phyloP scores from a whole-genome alignment of 2,888 invertebrate species.

The Formica aserva region DNA sequence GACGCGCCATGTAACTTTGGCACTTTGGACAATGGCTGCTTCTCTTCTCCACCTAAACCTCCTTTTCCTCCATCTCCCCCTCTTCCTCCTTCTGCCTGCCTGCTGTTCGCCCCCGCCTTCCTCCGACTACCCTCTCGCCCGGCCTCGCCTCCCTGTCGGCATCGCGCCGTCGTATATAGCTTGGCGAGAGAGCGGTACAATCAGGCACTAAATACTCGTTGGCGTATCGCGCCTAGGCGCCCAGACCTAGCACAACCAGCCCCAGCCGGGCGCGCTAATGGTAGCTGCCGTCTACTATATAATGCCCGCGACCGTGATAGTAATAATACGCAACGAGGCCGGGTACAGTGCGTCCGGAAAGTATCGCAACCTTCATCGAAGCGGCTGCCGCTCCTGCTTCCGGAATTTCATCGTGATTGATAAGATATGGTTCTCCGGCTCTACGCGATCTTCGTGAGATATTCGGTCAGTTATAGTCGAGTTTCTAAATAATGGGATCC shows the following conservation, averaged over 20 bases:
- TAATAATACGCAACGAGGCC: slow-evolving; percentile 59
- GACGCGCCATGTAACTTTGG: slow-evolving; percentile 82
- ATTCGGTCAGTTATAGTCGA: no score
- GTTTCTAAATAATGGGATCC: no score
- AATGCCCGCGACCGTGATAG: slow-evolving; percentile 55
- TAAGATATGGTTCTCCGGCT: background rate
- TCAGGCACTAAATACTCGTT: slow-evolving; percentile 76
- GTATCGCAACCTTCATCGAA: slow-evolving; percentile 5
- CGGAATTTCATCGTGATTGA: background rate
- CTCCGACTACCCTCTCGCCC: slow-evolving; percentile 4
- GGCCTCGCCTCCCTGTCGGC: slow-evolving; percentile 27
- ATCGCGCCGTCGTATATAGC: slow-evolving; percentile 53
- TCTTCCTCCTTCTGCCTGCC: background rate
- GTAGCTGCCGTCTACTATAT: slow-evolving; percentile 58
- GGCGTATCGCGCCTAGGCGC: slow-evolving; percentile 62
- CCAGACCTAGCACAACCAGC: slow-evolving; percentile 63
- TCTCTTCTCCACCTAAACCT: slow-evolving; percentile 50
- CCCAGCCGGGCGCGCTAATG: slow-evolving; percentile 51
- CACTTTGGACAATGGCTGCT: slow-evolving; percentile 82
- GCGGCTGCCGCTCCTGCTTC: background rate
- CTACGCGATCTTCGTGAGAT: background rate
- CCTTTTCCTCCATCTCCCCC: slow-evolving; percentile 14
- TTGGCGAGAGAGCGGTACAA: slow-evolving; percentile 59
- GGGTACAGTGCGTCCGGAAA: slow-evolving; percentile 50
- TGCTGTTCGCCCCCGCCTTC: background rate